A percentile compares a stretch with the other conserved stretches of the same genome.
phyloP scores from a whole-genome alignment of 2,888 invertebrate species.

The Horisme vitalbata region DNA sequence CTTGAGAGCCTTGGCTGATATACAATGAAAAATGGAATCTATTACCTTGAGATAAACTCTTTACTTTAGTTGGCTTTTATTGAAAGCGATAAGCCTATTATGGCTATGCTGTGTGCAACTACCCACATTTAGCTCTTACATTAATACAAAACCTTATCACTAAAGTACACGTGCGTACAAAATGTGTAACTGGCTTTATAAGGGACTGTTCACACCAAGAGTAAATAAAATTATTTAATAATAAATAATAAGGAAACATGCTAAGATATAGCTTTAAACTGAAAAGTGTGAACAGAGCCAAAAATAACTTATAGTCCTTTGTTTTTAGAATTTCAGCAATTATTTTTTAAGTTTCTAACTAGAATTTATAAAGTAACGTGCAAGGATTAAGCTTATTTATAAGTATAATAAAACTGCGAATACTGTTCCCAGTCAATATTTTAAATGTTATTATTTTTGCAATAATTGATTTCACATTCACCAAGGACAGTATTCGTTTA shows the following conservation, averaged over 20 bases:
- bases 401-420: constrained; percentile 45
- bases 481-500: constrained; percentile 50
- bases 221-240: neutral
- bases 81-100: neutral
- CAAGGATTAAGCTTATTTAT: constrained; percentile 52
- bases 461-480: constrained; percentile 8
- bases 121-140: constrained; percentile 56
- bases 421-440: constrained; percentile 45
- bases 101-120: constrained; percentile 7
- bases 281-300: constrained; percentile 5
- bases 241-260: too few relatives aligned
- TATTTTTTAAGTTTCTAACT: constrained; percentile 1
- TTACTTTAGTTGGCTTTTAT: neutral
- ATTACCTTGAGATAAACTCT: too few relatives aligned
- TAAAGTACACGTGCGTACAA: constrained; percentile 29
- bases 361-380: constrained; percentile 38
- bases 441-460: neutral
- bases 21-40: too few relatives aligned
- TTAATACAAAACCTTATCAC: constrained; percentile 61
- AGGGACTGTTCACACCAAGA: constrained; percentile 2
- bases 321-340: constrained; percentile 1
- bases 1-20: too few relatives aligned
- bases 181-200: constrained; percentile 3
- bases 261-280: too few relatives aligned
- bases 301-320: constrained; percentile 18